Conservation (phyloP, 2,113 vertebrate species). For the Platichthys flesus region DNA sequence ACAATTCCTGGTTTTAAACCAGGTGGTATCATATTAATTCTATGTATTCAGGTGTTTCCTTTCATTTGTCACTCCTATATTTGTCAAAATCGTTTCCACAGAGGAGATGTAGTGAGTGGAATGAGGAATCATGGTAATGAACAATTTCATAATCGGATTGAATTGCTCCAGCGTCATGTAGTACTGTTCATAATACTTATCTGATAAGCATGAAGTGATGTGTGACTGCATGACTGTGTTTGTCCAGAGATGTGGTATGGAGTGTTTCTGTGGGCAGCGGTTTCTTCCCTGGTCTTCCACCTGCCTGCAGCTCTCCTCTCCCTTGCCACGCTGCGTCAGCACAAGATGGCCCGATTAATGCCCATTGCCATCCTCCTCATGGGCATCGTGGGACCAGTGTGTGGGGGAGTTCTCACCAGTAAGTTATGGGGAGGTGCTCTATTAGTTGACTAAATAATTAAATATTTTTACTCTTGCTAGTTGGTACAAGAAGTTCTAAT, state of each 20-base stretch:
- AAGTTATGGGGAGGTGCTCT: conserved; percentile 65
- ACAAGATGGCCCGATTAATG: conserved; percentile 94
- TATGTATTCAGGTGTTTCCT: no score
- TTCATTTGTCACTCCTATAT: no score
- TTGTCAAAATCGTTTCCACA: no score
- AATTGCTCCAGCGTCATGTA: not conserved
- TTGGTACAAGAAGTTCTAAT: not conserved
- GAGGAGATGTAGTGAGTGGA: no score
- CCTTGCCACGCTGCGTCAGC: conserved; percentile 90
- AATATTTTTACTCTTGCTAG: not conserved
- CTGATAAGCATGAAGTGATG: not conserved
- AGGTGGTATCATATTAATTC: no score
- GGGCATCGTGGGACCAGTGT: conserved; percentile 94
- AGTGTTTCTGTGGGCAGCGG: conserved; percentile 94
- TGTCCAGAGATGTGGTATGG: conserved; percentile 98
- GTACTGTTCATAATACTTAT: no score
- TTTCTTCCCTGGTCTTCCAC: conserved; percentile 94
- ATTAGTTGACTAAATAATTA: not conserved
- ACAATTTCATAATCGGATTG: not conserved
- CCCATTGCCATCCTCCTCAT: conserved; percentile 94
- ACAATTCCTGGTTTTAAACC: no score
- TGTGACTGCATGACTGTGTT: not conserved
- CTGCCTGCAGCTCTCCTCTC: conserved; percentile 90
- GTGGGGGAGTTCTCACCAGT: conserved; percentile 95
- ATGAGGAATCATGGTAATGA: not conserved